A percentile compares a stretch with the other conserved stretches of the same genome.
These are phyloP conservation scores for Pongo pygmaeus DNA, from an alignment of 2,113 vertebrate species.

Conservation along the genomic window DNA sequence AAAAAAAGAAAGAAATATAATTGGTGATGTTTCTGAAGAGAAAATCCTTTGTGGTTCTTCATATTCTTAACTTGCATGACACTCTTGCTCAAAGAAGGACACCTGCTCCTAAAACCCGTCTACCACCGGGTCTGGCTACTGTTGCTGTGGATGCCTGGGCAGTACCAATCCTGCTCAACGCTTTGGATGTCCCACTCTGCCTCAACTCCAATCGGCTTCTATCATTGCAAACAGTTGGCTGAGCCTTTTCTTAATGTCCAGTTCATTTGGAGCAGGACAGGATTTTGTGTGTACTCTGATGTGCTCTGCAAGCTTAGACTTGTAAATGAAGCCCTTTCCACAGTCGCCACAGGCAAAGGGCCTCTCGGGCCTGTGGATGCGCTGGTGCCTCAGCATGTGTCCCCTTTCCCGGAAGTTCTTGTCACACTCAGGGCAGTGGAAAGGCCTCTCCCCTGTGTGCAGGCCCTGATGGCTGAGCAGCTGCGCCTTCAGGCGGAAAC, in stretches of 20 bases:
- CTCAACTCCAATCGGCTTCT: slow-evolving; percentile 74
- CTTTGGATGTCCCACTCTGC: rapidly evolving
- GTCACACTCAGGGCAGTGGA: slow-evolving; percentile 71
- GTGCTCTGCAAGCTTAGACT: slow-evolving; percentile 53
- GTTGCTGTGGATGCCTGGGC: not conserved
- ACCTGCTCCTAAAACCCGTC: not conserved
- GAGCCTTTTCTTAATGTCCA: slow-evolving; percentile 42
- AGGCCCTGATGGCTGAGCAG: slow-evolving; percentile 71
- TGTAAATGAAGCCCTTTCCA: slow-evolving; percentile 71
- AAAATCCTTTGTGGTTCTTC: not conserved
- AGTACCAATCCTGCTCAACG: rapidly evolving
- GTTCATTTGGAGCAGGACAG: not conserved
- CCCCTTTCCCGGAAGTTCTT: slow-evolving; percentile 77
- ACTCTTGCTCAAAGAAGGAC: not conserved
- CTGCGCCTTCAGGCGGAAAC: slow-evolving; percentile 61
- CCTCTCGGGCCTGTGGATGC: slow-evolving; percentile 67
- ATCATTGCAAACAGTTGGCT: slow-evolving; percentile 69
- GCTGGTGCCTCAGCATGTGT: slow-evolving; percentile 78
- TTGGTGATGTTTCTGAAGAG: not conserved
- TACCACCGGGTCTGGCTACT: not conserved
- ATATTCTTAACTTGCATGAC: not conserved
- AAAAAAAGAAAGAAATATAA: no score
- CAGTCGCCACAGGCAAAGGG: slow-evolving; percentile 61
- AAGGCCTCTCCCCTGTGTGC: slow-evolving; percentile 72
- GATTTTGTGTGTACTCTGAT: slow-evolving; percentile 32